Conservation (phyloP, 2,797 vertebrate species). For the Rallus crepitans region DNA sequence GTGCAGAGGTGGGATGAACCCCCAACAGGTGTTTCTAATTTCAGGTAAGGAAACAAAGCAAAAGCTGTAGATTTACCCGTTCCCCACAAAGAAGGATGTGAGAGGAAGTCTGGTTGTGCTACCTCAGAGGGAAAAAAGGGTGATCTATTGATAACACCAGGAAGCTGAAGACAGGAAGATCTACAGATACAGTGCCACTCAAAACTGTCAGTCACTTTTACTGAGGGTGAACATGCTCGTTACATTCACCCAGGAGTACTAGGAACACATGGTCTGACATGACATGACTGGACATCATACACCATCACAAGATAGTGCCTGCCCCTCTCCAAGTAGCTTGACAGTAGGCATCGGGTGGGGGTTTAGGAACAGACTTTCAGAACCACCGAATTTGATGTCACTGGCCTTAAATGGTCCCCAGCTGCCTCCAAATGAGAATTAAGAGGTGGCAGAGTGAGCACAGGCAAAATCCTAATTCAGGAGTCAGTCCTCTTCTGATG, state of each 20-base stretch:
- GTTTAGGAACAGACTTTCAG: not conserved
- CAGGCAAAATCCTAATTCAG: not conserved
- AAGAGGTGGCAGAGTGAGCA: not conserved
- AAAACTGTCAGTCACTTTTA: not conserved
- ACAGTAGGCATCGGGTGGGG: fast-evolving
- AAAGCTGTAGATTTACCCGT: not conserved
- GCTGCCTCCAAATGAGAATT: not conserved
- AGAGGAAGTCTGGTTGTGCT: not conserved
- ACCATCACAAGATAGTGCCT: not conserved
- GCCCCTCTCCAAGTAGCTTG: not conserved
- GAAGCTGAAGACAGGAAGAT: not conserved
- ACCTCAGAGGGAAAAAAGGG: not conserved
- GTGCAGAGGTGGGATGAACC: not conserved
- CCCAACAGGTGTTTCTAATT: not conserved
- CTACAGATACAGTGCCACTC: not conserved
- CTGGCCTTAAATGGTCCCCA: not conserved
- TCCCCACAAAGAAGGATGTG: not conserved
- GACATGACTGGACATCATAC: not conserved
- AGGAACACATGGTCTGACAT: not conserved
- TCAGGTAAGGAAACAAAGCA: not conserved
- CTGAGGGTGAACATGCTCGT: not conserved
- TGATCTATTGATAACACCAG: not conserved
- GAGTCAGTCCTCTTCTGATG: not conserved
- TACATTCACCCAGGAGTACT: not conserved
- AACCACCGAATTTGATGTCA: not conserved